A percentile compares a stretch with the other conserved stretches of the same genome.
Evolutionary conservation across 2,888 invertebrate species (phyloP).

Genomic region (Pandemis corylana): DNA sequence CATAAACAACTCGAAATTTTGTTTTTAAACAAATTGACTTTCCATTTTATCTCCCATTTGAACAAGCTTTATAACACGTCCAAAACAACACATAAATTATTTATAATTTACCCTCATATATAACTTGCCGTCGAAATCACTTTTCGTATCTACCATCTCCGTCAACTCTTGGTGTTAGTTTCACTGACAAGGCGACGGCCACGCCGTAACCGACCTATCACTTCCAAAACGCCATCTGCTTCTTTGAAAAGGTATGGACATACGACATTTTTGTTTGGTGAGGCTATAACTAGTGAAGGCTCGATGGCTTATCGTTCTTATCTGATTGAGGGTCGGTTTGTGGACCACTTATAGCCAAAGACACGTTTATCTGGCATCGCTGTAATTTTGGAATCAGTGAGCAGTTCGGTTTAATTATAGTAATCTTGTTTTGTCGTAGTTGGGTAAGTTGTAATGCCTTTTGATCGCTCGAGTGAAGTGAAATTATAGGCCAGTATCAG

Average conservation of each 20-base stretch:
- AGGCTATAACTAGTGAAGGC: conserved; percentile 2
- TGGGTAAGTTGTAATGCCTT: background rate
- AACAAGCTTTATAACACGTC: background rate
- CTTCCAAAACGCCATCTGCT: conserved; percentile 5
- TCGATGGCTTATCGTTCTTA: conserved; percentile 50
- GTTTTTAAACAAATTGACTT: background rate
- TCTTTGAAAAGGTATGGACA: background rate
- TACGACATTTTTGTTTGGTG: conserved; percentile 12
- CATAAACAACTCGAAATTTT: background rate
- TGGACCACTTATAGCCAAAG: conserved; percentile 63
- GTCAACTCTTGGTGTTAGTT: conserved; percentile 68
- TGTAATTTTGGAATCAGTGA: conserved; percentile 64
- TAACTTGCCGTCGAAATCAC: conserved; percentile 48
- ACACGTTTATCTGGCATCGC: conserved; percentile 61
- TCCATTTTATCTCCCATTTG: conserved; percentile 1
- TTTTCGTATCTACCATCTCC: conserved; percentile 65
- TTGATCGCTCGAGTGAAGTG: background rate
- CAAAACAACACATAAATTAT: conserved; percentile 24
- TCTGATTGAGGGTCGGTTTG: conserved; percentile 65
- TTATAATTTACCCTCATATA: conserved; percentile 44
- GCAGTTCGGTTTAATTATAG: conserved; percentile 52
- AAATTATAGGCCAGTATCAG: conserved; percentile 1
- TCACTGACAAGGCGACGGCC: conserved; percentile 56
- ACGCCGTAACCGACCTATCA: conserved; percentile 40
- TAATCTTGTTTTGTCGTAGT: conserved; percentile 36